These are phyloP conservation scores for Theocolax elegans DNA, from an alignment of 1,140 invertebrate species.

Conservation along the genomic window DNA sequence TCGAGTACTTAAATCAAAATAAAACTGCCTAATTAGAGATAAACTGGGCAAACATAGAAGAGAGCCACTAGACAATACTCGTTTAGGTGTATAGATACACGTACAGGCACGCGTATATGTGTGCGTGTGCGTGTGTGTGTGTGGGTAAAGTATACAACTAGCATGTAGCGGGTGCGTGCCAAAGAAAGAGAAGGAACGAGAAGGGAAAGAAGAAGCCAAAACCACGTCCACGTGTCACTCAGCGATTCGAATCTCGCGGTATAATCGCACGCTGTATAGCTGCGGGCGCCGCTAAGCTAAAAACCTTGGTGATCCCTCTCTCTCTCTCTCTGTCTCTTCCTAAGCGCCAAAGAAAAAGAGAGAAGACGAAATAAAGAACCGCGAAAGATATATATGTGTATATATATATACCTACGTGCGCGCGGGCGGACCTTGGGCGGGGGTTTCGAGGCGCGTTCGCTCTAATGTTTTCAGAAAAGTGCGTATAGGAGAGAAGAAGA, in stretches of 20 bases:
- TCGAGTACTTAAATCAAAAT: too few relatives aligned
- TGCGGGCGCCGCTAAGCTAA: not conserved
- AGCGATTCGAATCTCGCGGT: slow-evolving; percentile 38
- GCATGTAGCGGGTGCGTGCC: too few relatives aligned
- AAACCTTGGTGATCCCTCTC: slow-evolving; percentile 6
- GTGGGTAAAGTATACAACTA: too few relatives aligned
- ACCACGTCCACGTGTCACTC: slow-evolving; percentile 33
- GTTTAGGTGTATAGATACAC: too few relatives aligned
- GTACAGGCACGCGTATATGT: too few relatives aligned
- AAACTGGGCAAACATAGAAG: too few relatives aligned
- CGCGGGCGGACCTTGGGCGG: slow-evolving; percentile 48
- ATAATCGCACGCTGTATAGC: slow-evolving; percentile 2
- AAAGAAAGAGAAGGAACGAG: too few relatives aligned
- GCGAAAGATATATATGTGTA: too few relatives aligned
- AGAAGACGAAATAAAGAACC: slow-evolving; percentile 21
- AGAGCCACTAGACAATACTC: too few relatives aligned
- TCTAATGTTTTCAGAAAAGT: slow-evolving; percentile 60
- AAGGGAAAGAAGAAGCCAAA: not conserved
- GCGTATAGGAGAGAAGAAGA: slow-evolving; percentile 40
- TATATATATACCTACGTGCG: too few relatives aligned
- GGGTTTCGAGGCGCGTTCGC: slow-evolving; percentile 17
- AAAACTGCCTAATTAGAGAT: too few relatives aligned
- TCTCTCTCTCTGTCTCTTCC: slow-evolving; percentile 1
- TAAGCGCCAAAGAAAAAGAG: slow-evolving; percentile 5
- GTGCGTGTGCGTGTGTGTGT: too few relatives aligned